A percentile compares a stretch with the other conserved stretches of the same genome.
Conservation (phyloP, 1,140 invertebrate species). For the Aphaenogaster floridana region DNA sequence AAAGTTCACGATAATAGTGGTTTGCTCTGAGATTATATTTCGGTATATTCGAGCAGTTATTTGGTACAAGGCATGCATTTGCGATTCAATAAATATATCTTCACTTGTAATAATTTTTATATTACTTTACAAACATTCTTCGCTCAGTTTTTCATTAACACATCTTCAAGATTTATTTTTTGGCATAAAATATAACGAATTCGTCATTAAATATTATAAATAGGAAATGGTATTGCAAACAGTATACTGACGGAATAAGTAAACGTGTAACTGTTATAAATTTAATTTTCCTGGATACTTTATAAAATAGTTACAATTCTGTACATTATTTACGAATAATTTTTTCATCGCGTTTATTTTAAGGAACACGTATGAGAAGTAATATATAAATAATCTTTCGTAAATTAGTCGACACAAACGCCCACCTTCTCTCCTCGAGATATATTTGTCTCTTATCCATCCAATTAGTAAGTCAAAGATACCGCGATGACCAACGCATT, state of each 20-base stretch:
- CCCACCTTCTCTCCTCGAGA: conserved; percentile 42
- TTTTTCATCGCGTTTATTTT: neutral
- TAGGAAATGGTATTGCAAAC: neutral
- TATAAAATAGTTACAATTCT: neutral
- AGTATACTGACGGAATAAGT: neutral
- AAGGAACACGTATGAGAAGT: neutral
- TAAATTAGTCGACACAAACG: conserved; percentile 36
- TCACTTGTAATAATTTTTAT: neutral
- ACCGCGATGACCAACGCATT: conserved; percentile 77
- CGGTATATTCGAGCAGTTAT: conserved; percentile 14
- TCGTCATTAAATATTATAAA: neutral
- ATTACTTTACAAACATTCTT: neutral
- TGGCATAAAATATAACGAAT: neutral
- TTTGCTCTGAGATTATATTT: conserved; percentile 21
- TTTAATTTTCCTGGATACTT: neutral
- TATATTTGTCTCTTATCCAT: conserved; percentile 78
- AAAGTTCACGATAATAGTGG: conserved; percentile 51
- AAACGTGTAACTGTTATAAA: neutral
- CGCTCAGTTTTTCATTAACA: neutral
- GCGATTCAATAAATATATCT: neutral
- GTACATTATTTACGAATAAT: neutral
- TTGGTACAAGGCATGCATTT: neutral
- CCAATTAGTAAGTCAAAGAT: conserved; percentile 80
- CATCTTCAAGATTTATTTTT: neutral
- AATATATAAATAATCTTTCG: conserved; percentile 18